phyloP scores from a whole-genome alignment of 2,113 vertebrate genomes.

The Delphinus delphis region DNA sequence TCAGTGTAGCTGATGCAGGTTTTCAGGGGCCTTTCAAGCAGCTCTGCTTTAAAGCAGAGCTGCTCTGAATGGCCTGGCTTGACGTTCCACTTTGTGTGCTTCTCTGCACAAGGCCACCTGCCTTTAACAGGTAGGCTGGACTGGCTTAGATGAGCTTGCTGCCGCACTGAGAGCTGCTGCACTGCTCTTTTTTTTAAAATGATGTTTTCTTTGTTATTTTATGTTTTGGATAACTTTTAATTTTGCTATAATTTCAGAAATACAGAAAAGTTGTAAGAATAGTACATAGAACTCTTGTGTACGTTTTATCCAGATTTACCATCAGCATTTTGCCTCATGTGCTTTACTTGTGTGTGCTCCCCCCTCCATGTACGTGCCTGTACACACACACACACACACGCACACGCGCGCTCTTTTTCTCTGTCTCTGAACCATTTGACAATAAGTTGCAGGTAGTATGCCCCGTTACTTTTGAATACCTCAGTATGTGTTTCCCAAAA shows the following conservation, averaged over 20 bases:
- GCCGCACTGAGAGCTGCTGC: background rate
- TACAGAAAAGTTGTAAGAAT: background rate
- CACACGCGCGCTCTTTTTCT: background rate
- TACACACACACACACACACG: fast-evolving
- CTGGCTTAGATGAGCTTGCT: background rate
- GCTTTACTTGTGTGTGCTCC: background rate
- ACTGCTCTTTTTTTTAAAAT: background rate
- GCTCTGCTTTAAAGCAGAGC: background rate
- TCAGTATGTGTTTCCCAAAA: background rate
- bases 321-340: background rate
- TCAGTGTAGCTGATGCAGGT: background rate
- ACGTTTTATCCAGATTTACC: background rate
- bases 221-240: constrained; percentile 44
- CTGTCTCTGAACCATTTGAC: background rate
- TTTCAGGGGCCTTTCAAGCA: background rate
- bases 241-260: constrained; percentile 13
- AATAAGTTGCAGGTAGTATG: background rate
- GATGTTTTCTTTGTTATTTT: background rate
- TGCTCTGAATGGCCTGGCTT: background rate
- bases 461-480: background rate
- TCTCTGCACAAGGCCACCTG: background rate
- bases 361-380: background rate
- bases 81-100: background rate
- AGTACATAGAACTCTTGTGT: background rate
- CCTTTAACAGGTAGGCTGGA: background rate